Conservation (phyloP, 2,113 vertebrate genomes). For the Neolamprologus fasciatus region DNA sequence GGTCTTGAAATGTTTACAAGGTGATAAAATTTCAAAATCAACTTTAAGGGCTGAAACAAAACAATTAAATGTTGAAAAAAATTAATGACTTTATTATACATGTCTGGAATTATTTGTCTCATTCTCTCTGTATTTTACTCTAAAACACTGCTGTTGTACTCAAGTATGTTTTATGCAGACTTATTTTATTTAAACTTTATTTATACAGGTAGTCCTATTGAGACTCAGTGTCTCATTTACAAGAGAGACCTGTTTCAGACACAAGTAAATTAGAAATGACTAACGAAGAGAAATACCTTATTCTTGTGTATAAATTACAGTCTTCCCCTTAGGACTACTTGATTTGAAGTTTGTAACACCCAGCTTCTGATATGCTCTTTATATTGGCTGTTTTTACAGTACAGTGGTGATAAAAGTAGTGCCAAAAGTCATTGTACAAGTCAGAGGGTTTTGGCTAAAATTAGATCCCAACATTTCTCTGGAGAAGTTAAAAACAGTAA, state of each 20-base stretch:
- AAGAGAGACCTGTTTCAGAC: neutral
- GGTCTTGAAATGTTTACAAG: neutral
- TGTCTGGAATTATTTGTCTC: neutral
- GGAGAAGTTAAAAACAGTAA: neutral
- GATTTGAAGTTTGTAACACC: neutral
- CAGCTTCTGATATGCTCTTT: neutral
- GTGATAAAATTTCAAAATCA: neutral
- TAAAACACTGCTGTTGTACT: neutral
- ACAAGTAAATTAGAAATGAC: neutral
- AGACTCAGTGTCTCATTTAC: neutral
- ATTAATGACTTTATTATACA: neutral
- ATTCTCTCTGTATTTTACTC: neutral
- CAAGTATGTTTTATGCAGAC: neutral
- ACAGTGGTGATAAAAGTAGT: neutral
- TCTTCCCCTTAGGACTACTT: neutral
- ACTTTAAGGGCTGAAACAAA: neutral
- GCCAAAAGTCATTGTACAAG: neutral
- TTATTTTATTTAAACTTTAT: neutral
- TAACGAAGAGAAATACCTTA: rapidly evolving
- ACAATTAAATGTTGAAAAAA: neutral
- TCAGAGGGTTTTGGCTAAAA: neutral
- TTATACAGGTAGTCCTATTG: neutral
- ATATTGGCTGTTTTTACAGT: neutral
- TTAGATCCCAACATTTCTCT: neutral
- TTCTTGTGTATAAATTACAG: neutral